Percentiles rank a stretch among this genome's conserved stretches.
Conservation (phyloP, 2,113 vertebrate species). For the Crypturellus undulatus region DNA sequence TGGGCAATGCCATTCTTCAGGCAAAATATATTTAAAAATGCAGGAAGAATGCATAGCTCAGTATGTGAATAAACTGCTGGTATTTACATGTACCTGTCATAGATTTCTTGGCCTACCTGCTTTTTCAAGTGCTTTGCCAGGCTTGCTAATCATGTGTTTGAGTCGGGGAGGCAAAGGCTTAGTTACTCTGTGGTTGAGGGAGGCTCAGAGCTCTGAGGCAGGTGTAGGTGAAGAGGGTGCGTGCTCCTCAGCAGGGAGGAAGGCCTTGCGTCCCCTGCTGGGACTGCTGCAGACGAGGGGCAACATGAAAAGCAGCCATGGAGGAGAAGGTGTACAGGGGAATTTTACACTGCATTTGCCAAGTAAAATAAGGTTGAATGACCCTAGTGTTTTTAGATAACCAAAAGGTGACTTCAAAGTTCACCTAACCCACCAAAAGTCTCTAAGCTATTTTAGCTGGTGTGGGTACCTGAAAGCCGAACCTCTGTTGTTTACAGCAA, state of each 20-base stretch:
- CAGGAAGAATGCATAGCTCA: accelerated
- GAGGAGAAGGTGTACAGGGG: not conserved
- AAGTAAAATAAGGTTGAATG: not conserved
- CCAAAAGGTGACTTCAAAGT: not conserved
- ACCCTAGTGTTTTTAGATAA: not conserved
- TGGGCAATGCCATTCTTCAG: not conserved
- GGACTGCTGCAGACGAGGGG: not conserved
- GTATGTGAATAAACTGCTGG: accelerated
- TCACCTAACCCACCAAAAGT: not conserved
- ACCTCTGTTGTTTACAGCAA: not conserved
- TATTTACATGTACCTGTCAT: not conserved
- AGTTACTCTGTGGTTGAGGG: no score
- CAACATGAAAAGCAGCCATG: not conserved
- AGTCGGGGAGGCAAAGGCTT: not conserved
- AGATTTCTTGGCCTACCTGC: not conserved
- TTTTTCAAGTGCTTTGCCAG: not conserved
- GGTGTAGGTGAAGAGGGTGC: not conserved
- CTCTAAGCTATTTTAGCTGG: not conserved
- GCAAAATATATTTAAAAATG: not conserved
- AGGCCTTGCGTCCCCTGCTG: not conserved
- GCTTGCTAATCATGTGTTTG: not conserved
- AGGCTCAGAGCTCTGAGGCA: not conserved
- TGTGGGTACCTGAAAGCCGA: not conserved
- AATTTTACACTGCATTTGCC: not conserved
- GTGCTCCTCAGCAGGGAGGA: not conserved